Evolutionary conservation across 64 coral and sea anemone genomes (phyloP).

Genomic region (Actinia equina): DNA sequence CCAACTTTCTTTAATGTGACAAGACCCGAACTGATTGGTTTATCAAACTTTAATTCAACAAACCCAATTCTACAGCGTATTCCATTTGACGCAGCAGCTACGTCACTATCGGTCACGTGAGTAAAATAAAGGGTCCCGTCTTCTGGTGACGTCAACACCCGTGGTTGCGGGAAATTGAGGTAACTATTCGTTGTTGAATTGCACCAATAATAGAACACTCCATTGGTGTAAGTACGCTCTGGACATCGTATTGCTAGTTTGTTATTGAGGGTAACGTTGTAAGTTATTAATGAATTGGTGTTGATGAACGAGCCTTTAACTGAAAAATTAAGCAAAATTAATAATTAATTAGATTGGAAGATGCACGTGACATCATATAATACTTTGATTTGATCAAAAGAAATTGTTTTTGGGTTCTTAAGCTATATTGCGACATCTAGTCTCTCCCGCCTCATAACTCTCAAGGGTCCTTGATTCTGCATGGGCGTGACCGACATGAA

Average conservation of each 20-base stretch:
- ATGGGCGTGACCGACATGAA: too few relatives aligned
- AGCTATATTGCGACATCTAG: too few relatives aligned
- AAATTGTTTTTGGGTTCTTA: too few relatives aligned
- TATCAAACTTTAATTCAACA: not conserved
- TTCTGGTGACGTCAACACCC: not conserved
- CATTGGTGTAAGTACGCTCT: constrained; percentile 4
- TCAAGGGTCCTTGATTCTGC: too few relatives aligned
- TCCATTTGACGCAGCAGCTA: not conserved
- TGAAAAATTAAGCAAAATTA: not conserved
- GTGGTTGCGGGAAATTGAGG: not conserved
- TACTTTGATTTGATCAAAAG: too few relatives aligned
- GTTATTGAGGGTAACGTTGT: not conserved
- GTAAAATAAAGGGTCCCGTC: constrained; percentile 9
- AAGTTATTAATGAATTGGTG: not conserved
- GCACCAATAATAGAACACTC: constrained; percentile 15
- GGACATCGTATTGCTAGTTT: constrained; percentile 12
- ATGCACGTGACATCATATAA: too few relatives aligned
- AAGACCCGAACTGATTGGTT: not conserved
- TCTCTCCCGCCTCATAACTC: too few relatives aligned
- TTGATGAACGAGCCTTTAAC: not conserved
- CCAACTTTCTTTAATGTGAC: not conserved
- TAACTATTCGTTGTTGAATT: not conserved
- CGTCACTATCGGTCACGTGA: constrained; percentile 4
- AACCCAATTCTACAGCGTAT: not conserved
- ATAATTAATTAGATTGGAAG: not conserved